Base-by-base conservation (phyloP, 2,888 invertebrate genomes). In the Pecten maximus region DNA sequence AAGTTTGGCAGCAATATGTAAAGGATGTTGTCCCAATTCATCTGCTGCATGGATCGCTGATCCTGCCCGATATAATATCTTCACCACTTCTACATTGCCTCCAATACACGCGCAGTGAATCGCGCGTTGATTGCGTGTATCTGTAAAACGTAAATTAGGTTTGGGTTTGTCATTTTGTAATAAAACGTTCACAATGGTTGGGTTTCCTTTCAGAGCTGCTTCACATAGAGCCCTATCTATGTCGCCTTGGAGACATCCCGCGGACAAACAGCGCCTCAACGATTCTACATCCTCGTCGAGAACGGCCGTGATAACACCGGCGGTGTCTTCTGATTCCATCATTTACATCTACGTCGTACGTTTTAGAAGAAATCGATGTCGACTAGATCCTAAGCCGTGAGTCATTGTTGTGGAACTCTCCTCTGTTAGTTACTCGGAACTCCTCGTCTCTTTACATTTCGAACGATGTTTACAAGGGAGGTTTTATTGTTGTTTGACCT, bases 81-180 rank as follows among this genome's bases (percentile, higher is more conserved):
- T 74, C 0, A 93, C 91, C 60, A 90, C 91, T 35, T 91, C 91
- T 8, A 90, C 40, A 60, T 92, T 91, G n/a, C 93, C 93, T 40
- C 88, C 89, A 89, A 90, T 90, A 23, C 93, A 94, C 40, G 95
- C 95, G 40, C 93, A 91, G 88, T 95, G 94, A 1, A 95, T 91
- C 23, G 93, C 92, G 19, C 94, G 89, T 40, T 92, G 89, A 0
- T 92, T 92, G 15, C 88, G 87, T 6, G 40, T 40, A 87, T 94
- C 93, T 4, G 89, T 89, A 60, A 91, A 91, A 28, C 92, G 88
- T 87, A 93, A 89, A 40, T 91, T 90, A 12, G 92, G 92, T 60
- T 91, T 89, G 23, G 89, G 89, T 19, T 87, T 88, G 3, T 88
- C 86, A 74, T 74, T 74, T 74, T 74, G 74, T 40, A 92, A 50